phyloP scores from a whole-genome alignment of 2,797 vertebrate species.

The Gouania willdenowi region DNA sequence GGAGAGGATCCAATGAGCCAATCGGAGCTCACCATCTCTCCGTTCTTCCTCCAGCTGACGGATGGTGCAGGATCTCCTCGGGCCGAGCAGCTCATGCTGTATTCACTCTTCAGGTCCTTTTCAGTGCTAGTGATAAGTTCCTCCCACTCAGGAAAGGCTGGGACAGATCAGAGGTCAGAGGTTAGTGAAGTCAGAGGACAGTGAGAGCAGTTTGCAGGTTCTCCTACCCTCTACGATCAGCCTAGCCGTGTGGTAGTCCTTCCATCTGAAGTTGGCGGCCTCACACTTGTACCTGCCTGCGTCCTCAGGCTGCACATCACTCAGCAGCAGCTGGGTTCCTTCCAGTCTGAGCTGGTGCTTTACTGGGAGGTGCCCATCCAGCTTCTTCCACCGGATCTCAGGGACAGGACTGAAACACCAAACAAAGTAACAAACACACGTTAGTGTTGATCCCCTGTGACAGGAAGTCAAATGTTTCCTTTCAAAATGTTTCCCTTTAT shows the following conservation, averaged over 20 bases:
- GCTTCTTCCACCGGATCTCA: constrained; percentile 87
- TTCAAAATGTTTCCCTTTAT: too few species aligned
- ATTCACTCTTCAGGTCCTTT: constrained; percentile 84
- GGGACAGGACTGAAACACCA: constrained; percentile 84
- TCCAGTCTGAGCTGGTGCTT: constrained; percentile 83
- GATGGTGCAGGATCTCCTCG: constrained; percentile 87
- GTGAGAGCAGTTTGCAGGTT: too few species aligned
- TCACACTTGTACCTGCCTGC: constrained; percentile 89
- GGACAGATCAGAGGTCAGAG: constrained; percentile 23
- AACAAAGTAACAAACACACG: background rate
- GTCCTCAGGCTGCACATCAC: constrained; percentile 88
- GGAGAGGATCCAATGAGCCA: constrained; percentile 7
- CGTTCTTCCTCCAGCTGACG: constrained; percentile 90
- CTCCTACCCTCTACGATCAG: constrained; percentile 87
- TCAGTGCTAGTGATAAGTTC: constrained; percentile 89
- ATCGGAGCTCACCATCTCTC: constrained; percentile 73
- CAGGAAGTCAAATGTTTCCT: too few species aligned
- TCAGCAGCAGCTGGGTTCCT: constrained; percentile 87
- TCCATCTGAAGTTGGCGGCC: constrained; percentile 88
- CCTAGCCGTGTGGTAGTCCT: constrained; percentile 83
- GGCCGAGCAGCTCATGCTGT: constrained; percentile 88
- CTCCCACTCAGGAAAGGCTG: constrained; percentile 92
- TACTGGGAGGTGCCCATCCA: constrained; percentile 81
- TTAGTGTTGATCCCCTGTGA: too few species aligned
- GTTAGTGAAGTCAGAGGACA: too few species aligned